Evolutionary conservation across 2,888 invertebrate species (phyloP), one percentile per base, ranked within the genome.

Genomic region (Azorinus chamasolen): DNA sequence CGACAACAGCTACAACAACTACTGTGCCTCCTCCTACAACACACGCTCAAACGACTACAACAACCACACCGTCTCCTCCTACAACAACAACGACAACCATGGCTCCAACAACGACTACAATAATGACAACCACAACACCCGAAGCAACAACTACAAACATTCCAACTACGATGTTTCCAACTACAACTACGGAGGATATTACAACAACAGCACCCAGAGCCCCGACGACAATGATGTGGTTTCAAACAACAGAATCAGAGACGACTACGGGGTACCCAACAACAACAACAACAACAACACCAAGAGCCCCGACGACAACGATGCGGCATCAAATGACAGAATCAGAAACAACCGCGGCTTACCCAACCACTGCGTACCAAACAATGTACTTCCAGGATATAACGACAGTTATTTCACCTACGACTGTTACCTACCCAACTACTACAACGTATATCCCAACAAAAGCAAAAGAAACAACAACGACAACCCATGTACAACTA

Each of bases 41-140:
- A 50, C n/a, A 27, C 1, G 25, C 39, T 14, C n/a, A n/a, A n/a
- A n/a, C n/a, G n/a, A n/a, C n/a, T n/a, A 53, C 57, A 55, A 63
- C 68, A 24, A 70, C 66, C 10, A 20, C 71, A 4, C 20, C 53
- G 14, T 45, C 46, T 18, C 22, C 8, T 27, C 41, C 68, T 18
- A 41, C 65, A 51, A 55, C 69, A 39, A 70, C 66, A 39, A 62
- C 80, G 57, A 70, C 66, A 43, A 64, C 70, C 20, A 22, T 59
- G 6, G 53, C 48, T 20, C 58, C 59, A 1, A 51, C 50, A 27
- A 59, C 83, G 27, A 75, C 73, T n/a, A 53, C 72, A 45, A 63
- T 53, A 57, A 25, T 46, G 48, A 53, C 71, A 53, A 57, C 79
- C 27, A 58, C 72, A 27, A 18, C 55, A 10, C 27, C 55, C 16